Evolutionary conservation across 2,113 vertebrate species (phyloP), one percentile per base, ranked within the genome.

Genomic region (Charina bottae): DNA sequence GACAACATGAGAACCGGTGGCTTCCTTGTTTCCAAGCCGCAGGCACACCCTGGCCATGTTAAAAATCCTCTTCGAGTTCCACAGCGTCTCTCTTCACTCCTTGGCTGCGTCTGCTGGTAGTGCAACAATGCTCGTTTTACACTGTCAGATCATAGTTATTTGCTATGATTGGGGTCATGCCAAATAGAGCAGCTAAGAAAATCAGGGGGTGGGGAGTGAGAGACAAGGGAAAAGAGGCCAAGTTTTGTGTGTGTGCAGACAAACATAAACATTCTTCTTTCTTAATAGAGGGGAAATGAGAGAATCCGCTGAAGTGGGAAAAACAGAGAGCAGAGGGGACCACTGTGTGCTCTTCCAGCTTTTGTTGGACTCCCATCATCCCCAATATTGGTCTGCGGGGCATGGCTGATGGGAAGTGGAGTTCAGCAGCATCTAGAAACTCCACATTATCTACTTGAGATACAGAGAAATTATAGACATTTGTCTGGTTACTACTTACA

Each of bases 401-500:
- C 33, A 7, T 2, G 2, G 17, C 72, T 78, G 72, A 9, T 86
- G 85, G 54, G 15, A 86, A n/a, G 2, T 86, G 85, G 2, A 53
- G 46, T 86, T 55, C 53, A 86, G 56, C 56, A 59, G 42, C 37
- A 64, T 42, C 1, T 87, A 55, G 49, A 86, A 85, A 55, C 17
- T 55, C 7, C 33, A 21, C 72, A 78, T 78, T 78, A 78, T 78
- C 17, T 78, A 78, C 15, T 37, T 78, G 68, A 78, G n/a, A 55
- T 55, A 54, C 13, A 19, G 13, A 78, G 7, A 28, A 87, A 19
- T 17, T 28, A 37, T 37, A 4, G 83, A 37, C 6, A 86, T 56
- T 68, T 28, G 42, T 58, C 91, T 93, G 91, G 64, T 17, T 96
- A 92, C 95, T 95, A 94, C 95, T 96, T 95, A 59, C 89, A 91